Conservation (phyloP, 2,113 vertebrate species). For the Chionodraco myersi region DNA sequence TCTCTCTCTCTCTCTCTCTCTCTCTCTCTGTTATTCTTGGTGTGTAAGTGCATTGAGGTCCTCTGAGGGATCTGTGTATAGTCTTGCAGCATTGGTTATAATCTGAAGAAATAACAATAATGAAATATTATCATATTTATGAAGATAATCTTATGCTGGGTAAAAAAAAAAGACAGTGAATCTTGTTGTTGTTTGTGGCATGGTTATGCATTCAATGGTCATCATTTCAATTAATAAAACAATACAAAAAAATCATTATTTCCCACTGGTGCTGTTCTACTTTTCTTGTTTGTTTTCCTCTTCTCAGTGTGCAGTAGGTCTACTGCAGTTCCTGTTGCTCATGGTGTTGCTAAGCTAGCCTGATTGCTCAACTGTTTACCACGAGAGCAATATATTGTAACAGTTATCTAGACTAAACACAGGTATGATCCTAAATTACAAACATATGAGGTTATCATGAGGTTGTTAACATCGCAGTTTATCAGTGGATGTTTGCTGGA, state of each 20-base stretch:
- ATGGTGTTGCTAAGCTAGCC: constrained; percentile 84
- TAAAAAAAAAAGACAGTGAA: constrained; percentile 85
- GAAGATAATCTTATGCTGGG: constrained; percentile 88
- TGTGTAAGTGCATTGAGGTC: constrained; percentile 94
- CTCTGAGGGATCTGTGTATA: constrained; percentile 90
- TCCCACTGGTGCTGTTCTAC: constrained; percentile 88
- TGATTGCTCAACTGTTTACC: constrained; percentile 92
- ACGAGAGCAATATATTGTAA: constrained; percentile 76
- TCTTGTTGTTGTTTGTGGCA: constrained; percentile 96
- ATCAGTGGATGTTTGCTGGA: too few species aligned
- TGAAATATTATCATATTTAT: constrained; percentile 73
- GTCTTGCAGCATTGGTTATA: constrained; percentile 92
- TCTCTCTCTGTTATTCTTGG: constrained; percentile 83
- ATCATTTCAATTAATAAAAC: constrained; percentile 87
- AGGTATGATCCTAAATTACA: too few species aligned
- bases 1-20: constrained; percentile 78
- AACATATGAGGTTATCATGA: too few species aligned
- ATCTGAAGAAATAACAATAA: constrained; percentile 80
- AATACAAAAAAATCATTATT: constrained; percentile 70
- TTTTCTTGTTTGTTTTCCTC: constrained; percentile 82
- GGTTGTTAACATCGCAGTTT: too few species aligned
- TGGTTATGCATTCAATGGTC: constrained; percentile 97
- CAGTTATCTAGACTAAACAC: constrained; percentile 40
- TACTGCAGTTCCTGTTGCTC: constrained; percentile 85
- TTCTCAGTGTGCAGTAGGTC: constrained; percentile 93